phyloP scores from a whole-genome alignment of 2,113 vertebrate species.

The Plestiodon gilberti region DNA sequence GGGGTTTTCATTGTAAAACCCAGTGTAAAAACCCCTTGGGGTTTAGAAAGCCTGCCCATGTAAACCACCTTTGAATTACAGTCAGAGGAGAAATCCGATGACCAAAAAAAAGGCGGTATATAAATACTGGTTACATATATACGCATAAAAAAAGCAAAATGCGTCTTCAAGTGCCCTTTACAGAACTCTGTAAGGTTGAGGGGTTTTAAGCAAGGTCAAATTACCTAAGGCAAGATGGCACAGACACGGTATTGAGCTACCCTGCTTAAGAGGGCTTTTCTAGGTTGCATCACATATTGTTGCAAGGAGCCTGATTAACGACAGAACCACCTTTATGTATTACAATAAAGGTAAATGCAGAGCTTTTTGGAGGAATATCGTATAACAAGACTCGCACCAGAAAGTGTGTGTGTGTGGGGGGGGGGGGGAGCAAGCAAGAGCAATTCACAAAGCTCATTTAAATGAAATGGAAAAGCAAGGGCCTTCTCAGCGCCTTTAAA shows the following conservation, averaged over 20 bases:
- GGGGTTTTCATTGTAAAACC: no score
- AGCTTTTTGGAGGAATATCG: conserved; percentile 43
- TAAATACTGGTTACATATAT: no score
- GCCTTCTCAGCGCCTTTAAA: conserved; percentile 52
- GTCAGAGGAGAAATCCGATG: no score
- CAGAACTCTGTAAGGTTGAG: background rate
- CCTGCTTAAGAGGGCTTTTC: accelerated
- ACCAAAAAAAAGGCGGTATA: no score
- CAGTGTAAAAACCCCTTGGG: no score
- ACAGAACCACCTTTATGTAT: conserved; percentile 56
- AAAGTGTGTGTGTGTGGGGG: conserved; percentile 26
- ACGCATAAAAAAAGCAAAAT: background rate
- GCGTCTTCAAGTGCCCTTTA: background rate
- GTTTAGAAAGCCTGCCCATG: no score
- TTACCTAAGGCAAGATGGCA: background rate
- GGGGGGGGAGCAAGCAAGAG: background rate
- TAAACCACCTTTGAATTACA: no score
- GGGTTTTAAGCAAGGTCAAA: background rate
- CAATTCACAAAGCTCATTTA: conserved; percentile 72
- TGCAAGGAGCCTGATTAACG: conserved; percentile 53
- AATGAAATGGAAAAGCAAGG: conserved; percentile 40
- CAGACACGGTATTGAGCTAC: background rate
- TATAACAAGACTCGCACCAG: background rate
- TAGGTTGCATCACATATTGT: accelerated
- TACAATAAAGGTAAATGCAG: conserved; percentile 44